Conservation (phyloP, 2,797 vertebrate species). For the Tympanoctomys barrerae region DNA sequence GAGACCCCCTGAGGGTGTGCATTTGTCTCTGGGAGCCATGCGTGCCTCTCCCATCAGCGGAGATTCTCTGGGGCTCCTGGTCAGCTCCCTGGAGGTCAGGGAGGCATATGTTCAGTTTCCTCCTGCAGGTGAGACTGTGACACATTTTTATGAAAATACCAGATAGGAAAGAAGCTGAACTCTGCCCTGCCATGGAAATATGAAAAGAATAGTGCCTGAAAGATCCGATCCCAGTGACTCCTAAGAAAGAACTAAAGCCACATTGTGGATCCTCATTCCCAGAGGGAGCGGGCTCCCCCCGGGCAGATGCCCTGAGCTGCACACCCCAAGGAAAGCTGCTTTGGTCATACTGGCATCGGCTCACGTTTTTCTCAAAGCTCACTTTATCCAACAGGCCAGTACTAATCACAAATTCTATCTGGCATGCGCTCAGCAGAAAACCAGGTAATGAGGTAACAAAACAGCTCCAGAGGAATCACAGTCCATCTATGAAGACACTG, state of each 20-base stretch:
- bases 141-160: neutral
- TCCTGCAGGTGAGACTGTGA: slow-evolving; percentile 43
- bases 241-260: neutral
- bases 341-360: too few relatives aligned
- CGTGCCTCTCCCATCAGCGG: neutral
- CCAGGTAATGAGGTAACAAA: neutral
- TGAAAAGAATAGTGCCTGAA: neutral
- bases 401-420: neutral
- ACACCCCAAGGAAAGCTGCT: rapidly evolving
- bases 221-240: neutral
- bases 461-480: neutral
- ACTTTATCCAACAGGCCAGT: neutral
- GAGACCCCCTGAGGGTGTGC: rapidly evolving
- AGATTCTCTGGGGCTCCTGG: neutral
- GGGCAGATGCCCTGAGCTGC: rapidly evolving
- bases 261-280: neutral
- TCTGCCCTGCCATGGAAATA: neutral
- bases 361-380: neutral
- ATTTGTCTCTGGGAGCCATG: neutral
- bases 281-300: too few relatives aligned
- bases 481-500: too few relatives aligned
- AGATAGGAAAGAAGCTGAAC: neutral
- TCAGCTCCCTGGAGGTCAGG: neutral
- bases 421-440: too few relatives aligned
- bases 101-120: slow-evolving; percentile 50